phyloP scores from a whole-genome alignment of 37 sponge, comb jelly and placozoan genomes.

The Aphrocallistes beatrix region DNA sequence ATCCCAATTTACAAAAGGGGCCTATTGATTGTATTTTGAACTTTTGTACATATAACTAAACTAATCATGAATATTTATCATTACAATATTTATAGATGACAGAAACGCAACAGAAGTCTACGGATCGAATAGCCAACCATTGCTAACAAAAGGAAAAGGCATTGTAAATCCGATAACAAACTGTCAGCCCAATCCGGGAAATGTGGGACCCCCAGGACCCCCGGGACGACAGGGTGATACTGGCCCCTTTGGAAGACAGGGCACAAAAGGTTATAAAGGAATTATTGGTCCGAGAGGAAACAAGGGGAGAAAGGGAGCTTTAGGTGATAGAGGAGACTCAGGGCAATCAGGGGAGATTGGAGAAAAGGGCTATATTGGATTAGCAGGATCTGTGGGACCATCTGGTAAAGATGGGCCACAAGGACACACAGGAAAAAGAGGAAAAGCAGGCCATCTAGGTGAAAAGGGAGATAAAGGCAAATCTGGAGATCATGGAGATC shows the following conservation, averaged over 20 bases:
- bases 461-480: conserved; percentile 6
- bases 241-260: conserved; percentile 24
- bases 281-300: not conserved
- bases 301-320: conserved; percentile 3
- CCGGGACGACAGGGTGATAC: not conserved
- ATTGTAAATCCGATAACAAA: not conserved
- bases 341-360: conserved; percentile 19
- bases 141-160: not conserved
- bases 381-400: not conserved
- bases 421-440: not conserved
- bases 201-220: not conserved
- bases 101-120: not conserved
- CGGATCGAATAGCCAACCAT: not conserved
- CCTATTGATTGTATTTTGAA: too few relatives aligned
- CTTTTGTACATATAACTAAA: too few relatives aligned
- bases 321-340: conserved; percentile 1
- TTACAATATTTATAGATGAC: too few relatives aligned
- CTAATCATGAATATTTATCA: too few relatives aligned
- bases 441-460: conserved; percentile 21
- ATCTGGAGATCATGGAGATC: not conserved
- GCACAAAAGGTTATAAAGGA: conserved; percentile 8
- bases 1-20: too few relatives aligned
- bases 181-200: conserved; percentile 6
- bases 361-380: not conserved
- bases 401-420: not conserved